Conservation (phyloP, 2,113 vertebrate species). For the Psephotus haematonotus region DNA sequence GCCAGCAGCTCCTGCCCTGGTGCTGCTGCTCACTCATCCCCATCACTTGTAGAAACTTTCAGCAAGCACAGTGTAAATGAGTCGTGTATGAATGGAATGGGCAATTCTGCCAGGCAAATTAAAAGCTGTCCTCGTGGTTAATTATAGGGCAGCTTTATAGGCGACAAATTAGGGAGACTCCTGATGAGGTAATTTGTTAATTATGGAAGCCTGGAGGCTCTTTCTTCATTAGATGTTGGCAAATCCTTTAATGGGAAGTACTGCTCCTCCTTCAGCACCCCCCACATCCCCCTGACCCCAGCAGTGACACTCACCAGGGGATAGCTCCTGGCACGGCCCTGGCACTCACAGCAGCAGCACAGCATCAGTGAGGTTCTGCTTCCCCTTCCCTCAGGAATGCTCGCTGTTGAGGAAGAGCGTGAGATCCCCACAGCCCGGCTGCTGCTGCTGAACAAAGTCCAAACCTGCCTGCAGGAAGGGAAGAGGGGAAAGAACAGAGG, state of each 20-base stretch:
- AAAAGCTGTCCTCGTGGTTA: not conserved
- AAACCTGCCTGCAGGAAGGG: not conserved
- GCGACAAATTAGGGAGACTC: constrained; percentile 14
- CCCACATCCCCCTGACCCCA: not conserved
- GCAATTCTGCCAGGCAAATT: not conserved
- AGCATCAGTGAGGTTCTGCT: not conserved
- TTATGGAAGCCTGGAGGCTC: constrained; percentile 33
- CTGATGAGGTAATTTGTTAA: constrained; percentile 56
- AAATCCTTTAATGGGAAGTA: not conserved
- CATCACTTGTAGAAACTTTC: not conserved
- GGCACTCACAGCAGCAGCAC: not conserved
- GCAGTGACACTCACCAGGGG: not conserved
- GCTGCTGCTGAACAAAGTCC: fast-evolving
- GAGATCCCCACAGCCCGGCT: fast-evolving
- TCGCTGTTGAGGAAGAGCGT: fast-evolving
- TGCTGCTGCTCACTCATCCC: fast-evolving
- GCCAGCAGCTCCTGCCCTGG: not conserved
- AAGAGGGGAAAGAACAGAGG: not conserved
- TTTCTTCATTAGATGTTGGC: not conserved
- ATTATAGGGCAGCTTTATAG: constrained; percentile 33
- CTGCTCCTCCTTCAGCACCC: not conserved
- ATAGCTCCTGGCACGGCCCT: not conserved
- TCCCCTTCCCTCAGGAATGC: not conserved
- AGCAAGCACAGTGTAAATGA: not conserved
- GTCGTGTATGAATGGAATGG: not conserved